Base-by-base conservation (phyloP, 1,140 invertebrate genomes). In the Bilobella aurantiaca region DNA sequence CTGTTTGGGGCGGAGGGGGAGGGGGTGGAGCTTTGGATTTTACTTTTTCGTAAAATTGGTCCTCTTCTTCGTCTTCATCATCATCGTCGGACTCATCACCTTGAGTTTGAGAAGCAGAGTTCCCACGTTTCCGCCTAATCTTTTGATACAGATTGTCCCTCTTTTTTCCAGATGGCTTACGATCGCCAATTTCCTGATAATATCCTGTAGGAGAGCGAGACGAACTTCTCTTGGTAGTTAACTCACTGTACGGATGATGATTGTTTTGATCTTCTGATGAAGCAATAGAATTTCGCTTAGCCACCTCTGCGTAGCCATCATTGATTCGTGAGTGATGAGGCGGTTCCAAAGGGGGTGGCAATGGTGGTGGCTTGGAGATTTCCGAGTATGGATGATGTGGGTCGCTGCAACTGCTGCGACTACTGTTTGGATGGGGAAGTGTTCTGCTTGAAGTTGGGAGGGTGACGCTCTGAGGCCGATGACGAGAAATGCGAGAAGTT, bases 31-130 rank as follows among this genome's bases (percentile, higher is more conserved):
- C n/a, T 46, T 59, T 49, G 2, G 58, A 46, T 42, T 69, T 69
- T 1, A 72, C 70, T 29, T 49, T 62, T 62, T 72, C 70, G 42
- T 72, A 72, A 66, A 72, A 69, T 23, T 69, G 65, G 59, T 72
- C 65, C 30, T 65, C 64, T 37, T 65, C 64, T 25, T 69, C 70
- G 18, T 69, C 67, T 1, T 71, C 68, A 16, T 69, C 63, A 8
- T 72, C 68, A 1, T 69, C 62, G 23, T 53, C 60, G 1, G 2
- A 3, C 8, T 65, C 63, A 12, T 59, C 28, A 8, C 58, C 58
- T 57, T 25, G 46, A n/a, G n/a, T n/a, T n/a, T n/a, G n/a, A n/a
- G n/a, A n/a, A n/a, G n/a, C n/a, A n/a, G n/a, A n/a, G n/a, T n/a
- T n/a, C n/a, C 32, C 3, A 2, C 25, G 16, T 27, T 42, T 63